phyloP scores from a whole-genome alignment of 2,113 vertebrate genomes.

The Chauna torquata region DNA sequence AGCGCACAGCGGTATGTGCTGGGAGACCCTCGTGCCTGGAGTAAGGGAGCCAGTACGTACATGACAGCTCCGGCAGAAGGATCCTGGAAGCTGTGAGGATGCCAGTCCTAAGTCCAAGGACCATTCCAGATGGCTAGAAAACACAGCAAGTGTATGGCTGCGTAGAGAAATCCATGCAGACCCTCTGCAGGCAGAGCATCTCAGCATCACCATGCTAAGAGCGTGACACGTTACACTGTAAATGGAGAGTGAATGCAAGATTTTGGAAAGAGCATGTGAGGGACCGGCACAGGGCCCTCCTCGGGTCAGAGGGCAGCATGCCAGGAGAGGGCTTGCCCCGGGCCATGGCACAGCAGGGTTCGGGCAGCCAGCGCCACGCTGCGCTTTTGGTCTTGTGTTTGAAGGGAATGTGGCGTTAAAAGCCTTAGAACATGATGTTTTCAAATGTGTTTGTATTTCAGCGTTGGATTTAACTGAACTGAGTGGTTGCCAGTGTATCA shows the following conservation, averaged over 20 bases:
- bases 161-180: neutral
- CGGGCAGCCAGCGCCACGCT: neutral
- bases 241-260: neutral
- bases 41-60: accelerated
- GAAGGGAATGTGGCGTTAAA: neutral
- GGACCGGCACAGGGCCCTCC: neutral
- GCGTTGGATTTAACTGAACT: constrained; percentile 13
- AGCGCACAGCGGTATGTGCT: accelerated
- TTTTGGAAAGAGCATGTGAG: too few relatives aligned
- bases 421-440: neutral
- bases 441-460: neutral
- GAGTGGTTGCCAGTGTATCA: neutral
- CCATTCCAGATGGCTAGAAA: neutral
- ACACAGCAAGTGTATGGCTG: neutral
- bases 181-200: too few relatives aligned
- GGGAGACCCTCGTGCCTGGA: neutral
- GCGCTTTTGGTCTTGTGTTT: neutral
- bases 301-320: too few relatives aligned
- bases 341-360: too few relatives aligned
- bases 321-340: too few relatives aligned
- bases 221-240: accelerated
- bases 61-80: neutral
- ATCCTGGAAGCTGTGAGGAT: neutral
- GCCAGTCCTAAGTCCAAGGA: neutral
- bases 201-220: neutral